Base-by-base conservation (phyloP, 2,113 vertebrate genomes). In the Percopsis transmontana region DNA sequence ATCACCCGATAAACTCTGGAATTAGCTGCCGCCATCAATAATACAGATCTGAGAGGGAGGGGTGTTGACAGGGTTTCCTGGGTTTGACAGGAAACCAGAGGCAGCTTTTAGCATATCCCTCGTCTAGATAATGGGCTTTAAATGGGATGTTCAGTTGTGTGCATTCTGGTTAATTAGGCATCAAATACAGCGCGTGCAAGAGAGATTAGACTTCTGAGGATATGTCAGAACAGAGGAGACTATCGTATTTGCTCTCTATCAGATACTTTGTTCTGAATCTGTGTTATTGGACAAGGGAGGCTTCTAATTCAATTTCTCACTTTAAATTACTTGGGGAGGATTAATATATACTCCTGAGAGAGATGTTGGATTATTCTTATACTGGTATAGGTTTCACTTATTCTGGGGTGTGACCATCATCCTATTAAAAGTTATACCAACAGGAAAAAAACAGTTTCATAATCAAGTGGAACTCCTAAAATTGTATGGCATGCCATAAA, bases 81-180 rank as follows among this genome's bases (percentile, higher is more conserved):
- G 72, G 79, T 81, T 79, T 80, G 81, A 81, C 82, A 77, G 68
- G 62, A 70, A 83, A 77, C 68, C 66, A 62, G 41, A 81, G 69
- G 76, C 77, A 82, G 68, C 67, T 72, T 53, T 76, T 71, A 79
- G 79, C 72, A 54, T 76, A 79, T 84, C 24, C 58, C 73, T 77
- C 72, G 68, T 82, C 73, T 75, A 62, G 66, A 81, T 88, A 85
- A 88, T 82, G 66, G 76, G 70, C 73, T 79, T 87, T 84, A 82
- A 84, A 77, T 76, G 64, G 81, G 57, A 85, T 70, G 81, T 83
- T 87, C 79, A 77, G 83, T 72, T 74, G 70, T 80, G 79, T 70
- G 81, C 85, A 86, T 89, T 79, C 80, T 84, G 74, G 58, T 81
- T 87, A 89, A 88, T 89, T 89, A 82, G 83, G 88, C 86, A 86